Evolutionary conservation across 2,797 vertebrate species (phyloP).

Genomic region (Peromyscus nudipes): DNA sequence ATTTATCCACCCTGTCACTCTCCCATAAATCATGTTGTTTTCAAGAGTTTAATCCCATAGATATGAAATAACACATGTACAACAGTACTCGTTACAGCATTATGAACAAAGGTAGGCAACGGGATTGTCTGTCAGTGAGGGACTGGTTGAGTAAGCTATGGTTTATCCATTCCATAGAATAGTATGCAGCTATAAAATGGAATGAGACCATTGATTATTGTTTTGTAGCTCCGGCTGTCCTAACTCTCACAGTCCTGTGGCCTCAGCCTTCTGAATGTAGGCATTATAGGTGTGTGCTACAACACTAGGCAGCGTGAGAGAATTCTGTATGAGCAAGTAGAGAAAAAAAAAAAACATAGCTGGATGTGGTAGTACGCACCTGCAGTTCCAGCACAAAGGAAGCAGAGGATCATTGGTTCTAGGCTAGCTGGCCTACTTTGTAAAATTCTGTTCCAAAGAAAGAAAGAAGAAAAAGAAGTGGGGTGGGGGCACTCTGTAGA

Average conservation of each 20-base stretch:
- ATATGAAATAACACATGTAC: constrained; percentile 44
- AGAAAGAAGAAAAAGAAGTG: neutral
- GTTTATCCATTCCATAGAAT: neutral
- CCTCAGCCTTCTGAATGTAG: neutral
- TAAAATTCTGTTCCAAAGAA: neutral
- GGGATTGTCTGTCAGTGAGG: neutral
- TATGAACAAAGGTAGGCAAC: constrained; percentile 35
- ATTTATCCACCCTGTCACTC: neutral
- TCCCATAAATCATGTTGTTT: constrained; percentile 29
- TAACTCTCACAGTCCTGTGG: neutral
- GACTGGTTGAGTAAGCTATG: constrained; percentile 62
- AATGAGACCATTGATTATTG: neutral
- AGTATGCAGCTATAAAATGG: neutral
- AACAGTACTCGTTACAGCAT: constrained; percentile 29
- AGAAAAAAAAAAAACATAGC: neutral
- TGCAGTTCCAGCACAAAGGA: neutral
- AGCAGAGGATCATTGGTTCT: neutral
- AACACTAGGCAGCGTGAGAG: neutral
- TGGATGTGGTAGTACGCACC: neutral
- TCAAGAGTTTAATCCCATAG: constrained; percentile 55
- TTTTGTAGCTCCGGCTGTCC: neutral
- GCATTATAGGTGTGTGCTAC: neutral
- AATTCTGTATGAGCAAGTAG: neutral
- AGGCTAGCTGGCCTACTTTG: neutral
- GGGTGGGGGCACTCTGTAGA: neutral